phyloP scores from a whole-genome alignment of 2,888 invertebrate genomes.

The Euproctis similis region DNA sequence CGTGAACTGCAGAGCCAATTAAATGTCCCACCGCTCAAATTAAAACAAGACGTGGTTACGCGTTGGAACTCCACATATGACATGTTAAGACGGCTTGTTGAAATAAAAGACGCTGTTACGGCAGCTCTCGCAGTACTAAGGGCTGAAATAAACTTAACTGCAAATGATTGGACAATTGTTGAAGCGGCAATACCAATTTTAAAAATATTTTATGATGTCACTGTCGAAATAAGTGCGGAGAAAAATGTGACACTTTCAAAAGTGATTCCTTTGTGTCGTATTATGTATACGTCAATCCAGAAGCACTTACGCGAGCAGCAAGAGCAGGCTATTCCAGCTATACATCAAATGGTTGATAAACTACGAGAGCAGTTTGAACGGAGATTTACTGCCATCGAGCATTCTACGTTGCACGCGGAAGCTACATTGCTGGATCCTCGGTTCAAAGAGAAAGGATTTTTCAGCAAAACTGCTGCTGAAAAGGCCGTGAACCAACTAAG shows the following conservation, averaged over 20 bases:
- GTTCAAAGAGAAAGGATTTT: constrained; percentile 4
- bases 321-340: background rate
- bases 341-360: constrained; percentile 1
- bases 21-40: too few relatives aligned
- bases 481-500: background rate
- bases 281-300: background rate
- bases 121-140: too few relatives aligned
- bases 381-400: constrained; percentile 10
- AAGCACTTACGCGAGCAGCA: constrained; percentile 1
- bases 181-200: background rate
- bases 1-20: too few relatives aligned
- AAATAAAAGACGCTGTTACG: too few relatives aligned
- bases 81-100: too few relatives aligned
- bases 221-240: constrained; percentile 1
- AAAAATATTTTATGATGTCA: constrained; percentile 2
- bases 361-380: constrained; percentile 2
- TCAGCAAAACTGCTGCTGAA: background rate
- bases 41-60: too few relatives aligned
- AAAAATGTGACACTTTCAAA: constrained; percentile 1
- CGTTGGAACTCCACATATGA: too few relatives aligned
- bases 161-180: constrained; percentile 1
- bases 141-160: too few relatives aligned
- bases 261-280: background rate
- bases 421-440: constrained; percentile 5
- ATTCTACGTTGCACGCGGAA: constrained; percentile 6